A percentile compares a stretch with the other conserved stretches of the same genome.
These are phyloP conservation scores for Cyprinodon brontotheroides DNA, from an alignment of 2,113 vertebrate species.

Conservation along the genomic window DNA sequence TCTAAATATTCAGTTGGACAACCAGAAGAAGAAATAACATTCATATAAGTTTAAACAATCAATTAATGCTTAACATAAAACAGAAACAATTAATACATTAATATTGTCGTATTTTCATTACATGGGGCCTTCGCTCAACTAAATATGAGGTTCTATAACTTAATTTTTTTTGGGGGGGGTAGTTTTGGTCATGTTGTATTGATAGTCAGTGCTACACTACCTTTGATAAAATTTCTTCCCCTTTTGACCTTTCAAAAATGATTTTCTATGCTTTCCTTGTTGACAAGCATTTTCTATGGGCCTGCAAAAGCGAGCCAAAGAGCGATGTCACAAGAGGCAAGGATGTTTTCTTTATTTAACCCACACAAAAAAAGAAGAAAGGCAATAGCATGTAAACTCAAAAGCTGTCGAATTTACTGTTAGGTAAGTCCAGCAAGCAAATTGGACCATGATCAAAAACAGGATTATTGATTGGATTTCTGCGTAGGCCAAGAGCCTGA, in stretches of 20 bases:
- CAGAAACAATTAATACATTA: neutral
- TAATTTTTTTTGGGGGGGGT: constrained; percentile 1
- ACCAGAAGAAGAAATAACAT: neutral
- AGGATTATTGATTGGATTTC: constrained; percentile 71
- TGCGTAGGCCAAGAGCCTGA: constrained; percentile 63
- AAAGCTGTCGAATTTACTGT: constrained; percentile 63
- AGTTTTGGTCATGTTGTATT: neutral
- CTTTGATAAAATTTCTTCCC: constrained; percentile 43
- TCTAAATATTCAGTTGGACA: constrained; percentile 4
- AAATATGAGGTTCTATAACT: constrained; percentile 4
- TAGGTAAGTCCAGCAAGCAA: constrained; percentile 65
- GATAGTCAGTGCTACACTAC: constrained; percentile 10
- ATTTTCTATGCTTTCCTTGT: constrained; percentile 57
- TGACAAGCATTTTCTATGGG: constrained; percentile 54
- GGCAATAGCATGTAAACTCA: constrained; percentile 50
- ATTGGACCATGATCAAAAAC: constrained; percentile 71
- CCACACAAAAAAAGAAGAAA: constrained; percentile 44
- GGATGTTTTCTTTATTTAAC: constrained; percentile 59
- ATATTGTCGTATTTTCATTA: constrained; percentile 11
- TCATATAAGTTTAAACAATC: neutral
- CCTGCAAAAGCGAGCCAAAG: constrained; percentile 19
- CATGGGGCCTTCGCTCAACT: neutral
- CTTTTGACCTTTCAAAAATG: constrained; percentile 61
- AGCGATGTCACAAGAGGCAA: constrained; percentile 52
- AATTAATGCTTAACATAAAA: neutral